phyloP scores from a whole-genome alignment of 2,797 vertebrate genomes.

The Lacerta bilineata region DNA sequence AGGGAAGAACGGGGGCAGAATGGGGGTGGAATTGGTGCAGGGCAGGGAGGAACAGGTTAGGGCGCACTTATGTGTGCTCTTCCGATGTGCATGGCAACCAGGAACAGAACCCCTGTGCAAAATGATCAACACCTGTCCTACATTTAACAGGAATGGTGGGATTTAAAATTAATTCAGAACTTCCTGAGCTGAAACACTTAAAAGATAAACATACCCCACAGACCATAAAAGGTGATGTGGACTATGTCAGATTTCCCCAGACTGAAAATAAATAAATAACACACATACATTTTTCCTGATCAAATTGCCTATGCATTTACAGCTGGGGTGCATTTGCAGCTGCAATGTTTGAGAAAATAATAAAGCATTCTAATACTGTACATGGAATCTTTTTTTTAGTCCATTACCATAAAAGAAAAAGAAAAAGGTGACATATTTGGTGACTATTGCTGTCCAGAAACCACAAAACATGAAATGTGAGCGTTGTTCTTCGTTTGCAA shows the following conservation, averaged over 20 bases:
- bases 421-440: background rate
- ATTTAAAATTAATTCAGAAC: background rate
- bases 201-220: background rate
- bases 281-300: background rate
- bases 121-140: no score
- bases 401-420: background rate
- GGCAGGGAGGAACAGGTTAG: no score
- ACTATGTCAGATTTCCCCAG: background rate
- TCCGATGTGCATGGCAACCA: no score
- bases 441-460: background rate
- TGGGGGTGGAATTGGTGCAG: background rate
- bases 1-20: no score
- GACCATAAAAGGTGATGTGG: background rate
- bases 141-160: background rate
- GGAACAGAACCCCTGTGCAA: no score
- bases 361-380: background rate
- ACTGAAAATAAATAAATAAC: background rate
- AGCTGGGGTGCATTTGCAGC: background rate
- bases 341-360: background rate
- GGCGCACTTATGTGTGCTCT: no score
- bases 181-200: background rate
- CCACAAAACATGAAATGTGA: background rate
- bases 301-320: background rate
- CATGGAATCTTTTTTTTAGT: background rate
- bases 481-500: constrained; percentile 11